Evolutionary conservation across 2,888 invertebrate genomes (phyloP).

Genomic region (Lamellibrachia columna): DNA sequence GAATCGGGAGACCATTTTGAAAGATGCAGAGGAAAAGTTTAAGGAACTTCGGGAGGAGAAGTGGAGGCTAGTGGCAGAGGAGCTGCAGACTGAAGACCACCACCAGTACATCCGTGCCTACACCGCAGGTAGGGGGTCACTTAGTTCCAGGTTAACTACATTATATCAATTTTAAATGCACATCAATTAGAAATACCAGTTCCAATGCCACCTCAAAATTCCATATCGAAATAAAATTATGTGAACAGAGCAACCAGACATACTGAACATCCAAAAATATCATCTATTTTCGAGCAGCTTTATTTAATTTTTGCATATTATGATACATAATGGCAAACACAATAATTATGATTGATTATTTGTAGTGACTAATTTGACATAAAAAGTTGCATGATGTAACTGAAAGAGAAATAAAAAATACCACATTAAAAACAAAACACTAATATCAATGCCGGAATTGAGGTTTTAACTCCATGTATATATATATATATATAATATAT

Average conservation of each 20-base stretch:
- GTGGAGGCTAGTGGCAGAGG: conserved; percentile 77
- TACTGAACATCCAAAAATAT: background rate
- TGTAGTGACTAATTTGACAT: no score
- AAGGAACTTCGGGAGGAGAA: conserved; percentile 72
- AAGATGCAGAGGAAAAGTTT: conserved; percentile 76
- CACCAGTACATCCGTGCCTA: conserved; percentile 77
- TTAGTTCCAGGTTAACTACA: background rate
- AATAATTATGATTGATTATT: no score
- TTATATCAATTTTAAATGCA: background rate
- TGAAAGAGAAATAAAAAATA: no score
- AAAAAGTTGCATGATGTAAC: no score
- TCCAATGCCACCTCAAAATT: no score
- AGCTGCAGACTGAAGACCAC: conserved; percentile 77
- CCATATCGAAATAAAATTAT: no score
- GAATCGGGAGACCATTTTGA: conserved; percentile 69
- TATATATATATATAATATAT: background rate
- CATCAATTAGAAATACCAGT: no score
- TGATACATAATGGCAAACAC: no score
- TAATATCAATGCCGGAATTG: no score
- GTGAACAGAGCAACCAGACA: background rate
- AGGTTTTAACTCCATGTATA: background rate
- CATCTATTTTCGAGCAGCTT: no score
- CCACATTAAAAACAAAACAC: no score
- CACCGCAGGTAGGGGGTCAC: conserved; percentile 68
- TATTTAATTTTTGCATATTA: no score